Evolutionary conservation across 2,113 vertebrate species (phyloP), one percentile per base, ranked within the genome.

Genomic region (Artemisiospiza belli): DNA sequence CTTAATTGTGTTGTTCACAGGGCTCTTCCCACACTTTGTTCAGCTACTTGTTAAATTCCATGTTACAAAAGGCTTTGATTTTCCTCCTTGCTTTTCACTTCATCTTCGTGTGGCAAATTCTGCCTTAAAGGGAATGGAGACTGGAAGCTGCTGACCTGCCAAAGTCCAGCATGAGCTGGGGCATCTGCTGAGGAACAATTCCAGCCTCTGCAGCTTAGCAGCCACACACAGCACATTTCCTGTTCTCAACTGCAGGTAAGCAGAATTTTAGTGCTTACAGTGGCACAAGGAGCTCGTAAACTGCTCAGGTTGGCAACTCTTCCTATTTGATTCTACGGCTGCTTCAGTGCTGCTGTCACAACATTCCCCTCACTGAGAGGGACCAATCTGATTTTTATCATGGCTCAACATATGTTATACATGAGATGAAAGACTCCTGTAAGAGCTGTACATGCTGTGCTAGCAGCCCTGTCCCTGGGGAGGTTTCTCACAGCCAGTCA

Each of bases 51-150:
- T 39, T 68, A 55, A 73, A 39, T 52, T 57, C 51, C 31, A n/a
- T 52, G 83, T 89, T 64, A 59, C 80, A 83, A 64, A 79, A 89
- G 24, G 64, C 46, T 92, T 43, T 76, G 58, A 39, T 89, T 87
- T 78, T 81, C 54, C 37, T 78, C 30, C 70, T 83, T 1, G 2
- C 67, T 92, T 74, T 72, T 75, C 18, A 59, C 46, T 91, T 84
- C 44, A 63, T 78, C 63, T 51, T 25, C 21, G 28, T 31, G 51
- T 15, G 54, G 35, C 30, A 47, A 90, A 83, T 68, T 75, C 27
- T 27, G 23, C 70, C 79, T 82, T 79, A 78, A 75, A 66, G 62
- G 49, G 61, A 90, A 57, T 0, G 7, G 44, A 5, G 3, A 21
- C 24, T 67, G 0, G 1, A 63, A 89, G 67, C 28, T 75, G 35